A percentile compares a stretch with the other conserved stretches of the same genome.
phyloP scores from a whole-genome alignment of 2,888 invertebrate genomes.

The Hipparchia semele region DNA sequence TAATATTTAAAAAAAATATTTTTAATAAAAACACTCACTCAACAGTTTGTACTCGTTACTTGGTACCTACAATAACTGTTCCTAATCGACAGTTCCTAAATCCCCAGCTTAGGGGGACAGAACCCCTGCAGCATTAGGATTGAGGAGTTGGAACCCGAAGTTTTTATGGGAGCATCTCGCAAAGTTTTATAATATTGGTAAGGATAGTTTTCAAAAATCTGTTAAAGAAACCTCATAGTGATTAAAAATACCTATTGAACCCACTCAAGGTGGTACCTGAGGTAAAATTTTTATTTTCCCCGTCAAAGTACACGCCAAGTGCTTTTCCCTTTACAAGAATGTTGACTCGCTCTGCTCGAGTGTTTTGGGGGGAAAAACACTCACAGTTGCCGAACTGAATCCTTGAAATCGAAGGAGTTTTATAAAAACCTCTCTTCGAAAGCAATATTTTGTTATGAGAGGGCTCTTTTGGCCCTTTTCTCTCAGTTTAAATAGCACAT shows the following conservation, averaged over 20 bases:
- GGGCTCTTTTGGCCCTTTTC: not conserved
- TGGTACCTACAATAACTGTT: too few species aligned
- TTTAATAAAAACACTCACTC: too few species aligned
- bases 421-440: constrained; percentile 16
- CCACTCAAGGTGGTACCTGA: not conserved
- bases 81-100: too few species aligned
- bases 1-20: too few species aligned
- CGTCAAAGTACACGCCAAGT: constrained; percentile 4
- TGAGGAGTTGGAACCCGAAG: too few species aligned
- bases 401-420: constrained; percentile 8
- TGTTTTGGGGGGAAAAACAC: constrained; percentile 25
- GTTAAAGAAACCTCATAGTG: not conserved
- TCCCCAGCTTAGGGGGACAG: too few species aligned
- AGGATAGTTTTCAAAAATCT: too few species aligned
- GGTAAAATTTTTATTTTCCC: not conserved
- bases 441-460: constrained; percentile 20
- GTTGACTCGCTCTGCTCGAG: constrained; percentile 11
- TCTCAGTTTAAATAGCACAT: not conserved
- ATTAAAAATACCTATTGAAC: not conserved
- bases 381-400: constrained; percentile 24
- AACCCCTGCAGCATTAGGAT: too few species aligned
- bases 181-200: too few species aligned
- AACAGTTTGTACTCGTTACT: too few species aligned
- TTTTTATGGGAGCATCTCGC: too few species aligned
- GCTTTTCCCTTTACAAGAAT: constrained; percentile 14